Base-by-base conservation (phyloP, 2,113 vertebrate species). In the Tenebrosternarchus preto region DNA sequence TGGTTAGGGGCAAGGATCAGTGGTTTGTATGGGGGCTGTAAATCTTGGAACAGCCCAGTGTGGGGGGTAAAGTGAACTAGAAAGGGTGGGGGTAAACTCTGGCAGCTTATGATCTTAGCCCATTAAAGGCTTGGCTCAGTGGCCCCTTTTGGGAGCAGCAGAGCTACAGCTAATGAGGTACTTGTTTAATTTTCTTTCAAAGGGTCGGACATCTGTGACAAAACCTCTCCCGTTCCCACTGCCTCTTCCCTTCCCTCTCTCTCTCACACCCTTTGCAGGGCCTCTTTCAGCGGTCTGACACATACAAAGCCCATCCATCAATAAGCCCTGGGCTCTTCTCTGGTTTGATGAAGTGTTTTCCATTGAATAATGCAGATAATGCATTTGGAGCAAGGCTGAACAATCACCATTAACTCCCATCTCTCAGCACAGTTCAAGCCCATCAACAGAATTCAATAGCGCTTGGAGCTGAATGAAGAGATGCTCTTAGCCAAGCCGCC, bases 131-230 rank as follows among this genome's bases (percentile, higher is more conserved):
- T 94, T 94, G 95, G 94, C 95, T 96, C 95, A 93, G 93, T 85
- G 93, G 92, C 96, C 96, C 97, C 97, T 96, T 93, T 50, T 91
- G 96, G 95, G 97, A 98, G 95, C 95, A 95, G 91, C 96, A 95
- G 95, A 96, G 96, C 96, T 92, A 95, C 94, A 93, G 91, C 95
- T 98, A 99, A 99, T 98, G 96, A 98, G 96, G 96, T 96, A 98
- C 96, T 99, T 98, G 96, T 99, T 99, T 98, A 98, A 98, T 99
- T 98, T 98, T 95, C 96, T 95, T 98, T 98, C 96, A 98, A 97
- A 98, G 95, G 93, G 93, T 93, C 81, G 96, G 96, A 97, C 97
- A 98, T 99, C 97, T 99, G 96, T 96, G 96, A 97, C 95, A 95
- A 93, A 93, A 92, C 86, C 87, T 84, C 87, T 46, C 29, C 60